Conservation (phyloP, 1,140 invertebrate species). For the Pachyrhynchus sulphureomaculatus region DNA sequence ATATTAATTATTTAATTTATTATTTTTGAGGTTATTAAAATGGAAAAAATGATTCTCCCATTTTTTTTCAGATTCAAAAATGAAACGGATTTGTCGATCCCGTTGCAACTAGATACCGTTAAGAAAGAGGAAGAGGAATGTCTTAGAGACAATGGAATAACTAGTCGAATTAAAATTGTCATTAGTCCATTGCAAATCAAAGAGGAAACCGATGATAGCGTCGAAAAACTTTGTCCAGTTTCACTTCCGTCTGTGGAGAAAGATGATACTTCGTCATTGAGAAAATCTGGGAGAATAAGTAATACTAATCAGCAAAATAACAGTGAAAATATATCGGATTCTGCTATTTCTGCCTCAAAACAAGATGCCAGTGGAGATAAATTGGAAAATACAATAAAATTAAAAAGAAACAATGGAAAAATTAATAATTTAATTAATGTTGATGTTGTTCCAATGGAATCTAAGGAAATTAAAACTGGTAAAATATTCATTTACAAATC, state of each 20-base stretch:
- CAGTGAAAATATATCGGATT: too few relatives aligned
- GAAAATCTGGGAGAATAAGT: too few relatives aligned
- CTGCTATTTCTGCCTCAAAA: too few relatives aligned
- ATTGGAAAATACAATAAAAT: too few relatives aligned
- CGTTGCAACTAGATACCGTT: background rate
- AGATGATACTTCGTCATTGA: background rate
- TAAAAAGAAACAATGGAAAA: background rate
- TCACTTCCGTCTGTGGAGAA: background rate
- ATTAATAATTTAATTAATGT: background rate
- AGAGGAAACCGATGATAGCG: background rate
- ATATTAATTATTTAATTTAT: too few relatives aligned
- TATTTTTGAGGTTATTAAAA: too few relatives aligned
- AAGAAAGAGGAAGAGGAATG: background rate
- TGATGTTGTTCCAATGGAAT: background rate
- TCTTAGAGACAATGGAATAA: constrained; percentile 5
- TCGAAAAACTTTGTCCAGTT: background rate
- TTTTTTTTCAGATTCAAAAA: too few relatives aligned
- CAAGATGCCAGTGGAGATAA: too few relatives aligned
- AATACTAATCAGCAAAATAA: too few relatives aligned
- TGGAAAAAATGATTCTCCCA: too few relatives aligned
- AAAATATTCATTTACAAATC: background rate
- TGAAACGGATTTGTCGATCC: too few relatives aligned
- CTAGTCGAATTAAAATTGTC: constrained; percentile 4
- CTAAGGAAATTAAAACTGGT: too few relatives aligned
- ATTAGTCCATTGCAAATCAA: background rate